Evolutionary conservation across 37 sponge, comb jelly and placozoan genomes (phyloP).

Genomic region (Ephydatia muelleri): DNA sequence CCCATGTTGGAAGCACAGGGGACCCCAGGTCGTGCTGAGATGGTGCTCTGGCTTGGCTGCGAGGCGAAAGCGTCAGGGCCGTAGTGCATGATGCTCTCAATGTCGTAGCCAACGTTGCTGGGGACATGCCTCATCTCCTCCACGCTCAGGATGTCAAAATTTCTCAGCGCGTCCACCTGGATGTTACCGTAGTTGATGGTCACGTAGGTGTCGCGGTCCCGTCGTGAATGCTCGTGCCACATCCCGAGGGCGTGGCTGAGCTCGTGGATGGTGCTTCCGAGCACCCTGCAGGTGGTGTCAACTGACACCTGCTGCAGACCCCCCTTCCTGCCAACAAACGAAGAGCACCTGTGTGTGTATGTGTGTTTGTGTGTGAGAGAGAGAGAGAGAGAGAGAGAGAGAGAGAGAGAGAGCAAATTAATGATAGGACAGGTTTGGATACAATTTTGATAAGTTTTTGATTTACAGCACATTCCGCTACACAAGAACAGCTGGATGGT

Average conservation of each 20-base stretch:
- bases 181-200: slow-evolving; percentile 34
- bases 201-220: slow-evolving; percentile 64
- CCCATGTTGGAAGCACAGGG: too few relatives aligned
- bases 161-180: not conserved
- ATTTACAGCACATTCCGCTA: too few relatives aligned
- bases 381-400: not conserved
- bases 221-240: slow-evolving; percentile 71
- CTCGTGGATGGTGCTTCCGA: slow-evolving; percentile 65
- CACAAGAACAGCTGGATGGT: too few relatives aligned
- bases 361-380: not conserved
- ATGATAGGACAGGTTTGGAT: not conserved
- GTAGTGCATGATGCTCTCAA: slow-evolving; percentile 78
- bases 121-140: not conserved
- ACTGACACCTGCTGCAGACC: not conserved
- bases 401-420: not conserved
- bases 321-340: slow-evolving; percentile 5
- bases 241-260: slow-evolving; percentile 75
- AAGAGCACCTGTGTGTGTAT: not conserved
- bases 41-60: slow-evolving; percentile 9
- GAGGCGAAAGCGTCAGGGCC: slow-evolving; percentile 15
- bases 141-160: slow-evolving; percentile 2
- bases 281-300: not conserved
- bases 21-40: slow-evolving; percentile 2
- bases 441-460: not conserved
- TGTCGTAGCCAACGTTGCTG: slow-evolving; percentile 58